Evolutionary conservation across 2,888 invertebrate genomes (phyloP), one percentile per base, ranked within the genome.

Genomic region (Nezara viridula): DNA sequence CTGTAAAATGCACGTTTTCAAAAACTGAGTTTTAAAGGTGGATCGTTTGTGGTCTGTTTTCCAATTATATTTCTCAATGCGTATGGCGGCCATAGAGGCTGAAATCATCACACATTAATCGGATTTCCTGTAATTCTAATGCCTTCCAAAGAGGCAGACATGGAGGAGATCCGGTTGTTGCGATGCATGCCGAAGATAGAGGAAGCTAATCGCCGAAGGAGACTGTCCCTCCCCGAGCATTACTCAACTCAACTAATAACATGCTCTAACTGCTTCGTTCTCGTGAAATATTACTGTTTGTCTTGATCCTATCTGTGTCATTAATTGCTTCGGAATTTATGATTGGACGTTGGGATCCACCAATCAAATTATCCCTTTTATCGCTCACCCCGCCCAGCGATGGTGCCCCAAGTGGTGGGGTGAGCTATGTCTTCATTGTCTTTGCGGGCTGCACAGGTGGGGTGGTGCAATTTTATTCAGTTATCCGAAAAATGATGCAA

Each of bases 231-330:
- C 44, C n/a, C 10, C 44, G 4, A 81, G 9, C 81, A 81, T 81
- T 81, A 81, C 81, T 81, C 81, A 81, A 47, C 24, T 5, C 1
- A 4, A 4, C 81, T 81, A 81, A 81, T 81, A 81, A 81, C 81
- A 81, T n/a, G 44, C 81, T 81, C 44, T 40, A 73, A 81, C 44
- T 40, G 44, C 44, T 47, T 2, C n/a, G 44, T n/a, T 10, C 86
- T 40, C 7, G 50, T 86, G 55, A 86, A 52, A 55, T 86, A 86
- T 86, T 55, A 55, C 86, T 86, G 86, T 86, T 86, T 86, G 86
- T 40, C 86, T 55, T 86, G 86, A 86, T 86, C 37, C 52, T 86
- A 86, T 86, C 86, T 50, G 32, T 86, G 81, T 81, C 81, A 81
- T 81, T 81, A 81, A 81, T 81, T 81, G 81, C 81, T 47, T 44